Conservation (phyloP, 2,888 invertebrate species). For the Anagyrus pseudococci region DNA sequence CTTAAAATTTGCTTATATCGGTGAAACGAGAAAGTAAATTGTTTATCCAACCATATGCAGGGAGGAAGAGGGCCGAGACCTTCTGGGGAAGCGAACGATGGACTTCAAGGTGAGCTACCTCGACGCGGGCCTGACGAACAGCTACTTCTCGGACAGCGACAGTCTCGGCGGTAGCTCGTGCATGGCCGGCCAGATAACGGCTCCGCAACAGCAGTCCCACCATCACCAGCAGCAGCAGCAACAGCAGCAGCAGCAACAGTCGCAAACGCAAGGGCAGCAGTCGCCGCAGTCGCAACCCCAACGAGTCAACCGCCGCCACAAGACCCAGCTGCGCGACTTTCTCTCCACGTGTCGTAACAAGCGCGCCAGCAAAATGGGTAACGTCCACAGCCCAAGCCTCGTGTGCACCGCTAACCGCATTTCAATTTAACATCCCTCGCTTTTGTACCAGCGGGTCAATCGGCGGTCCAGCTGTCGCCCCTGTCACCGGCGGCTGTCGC, state of each 20-base stretch:
- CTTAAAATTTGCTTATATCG: too few species aligned
- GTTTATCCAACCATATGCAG: too few species aligned
- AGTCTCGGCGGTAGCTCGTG: slow-evolving; percentile 69
- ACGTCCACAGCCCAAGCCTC: too few species aligned
- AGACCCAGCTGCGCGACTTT: slow-evolving; percentile 92
- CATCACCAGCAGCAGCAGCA: slow-evolving; percentile 70
- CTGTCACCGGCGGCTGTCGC: slow-evolving; percentile 41
- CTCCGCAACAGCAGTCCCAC: too few species aligned
- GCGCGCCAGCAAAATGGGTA: slow-evolving; percentile 59
- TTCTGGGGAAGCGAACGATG: slow-evolving; percentile 97
- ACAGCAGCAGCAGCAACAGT: slow-evolving; percentile 14
- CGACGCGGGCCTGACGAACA: slow-evolving; percentile 90
- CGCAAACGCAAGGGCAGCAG: slow-evolving; percentile 16
- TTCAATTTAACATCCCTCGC: neutral
- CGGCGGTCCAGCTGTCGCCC: slow-evolving; percentile 52
- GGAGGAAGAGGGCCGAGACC: slow-evolving; percentile 98
- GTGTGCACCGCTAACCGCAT: neutral
- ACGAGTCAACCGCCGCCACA: slow-evolving; percentile 74
- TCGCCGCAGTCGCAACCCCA: slow-evolving; percentile 25
- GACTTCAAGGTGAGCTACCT: slow-evolving; percentile 98
- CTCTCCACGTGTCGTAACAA: slow-evolving; percentile 90
- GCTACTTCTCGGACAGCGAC: slow-evolving; percentile 88
- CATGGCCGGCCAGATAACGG: slow-evolving; percentile 64
- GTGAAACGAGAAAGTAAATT: too few species aligned
- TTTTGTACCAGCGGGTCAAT: neutral